phyloP scores from a whole-genome alignment of 2,888 invertebrate genomes.

The Brachyptera risi region DNA sequence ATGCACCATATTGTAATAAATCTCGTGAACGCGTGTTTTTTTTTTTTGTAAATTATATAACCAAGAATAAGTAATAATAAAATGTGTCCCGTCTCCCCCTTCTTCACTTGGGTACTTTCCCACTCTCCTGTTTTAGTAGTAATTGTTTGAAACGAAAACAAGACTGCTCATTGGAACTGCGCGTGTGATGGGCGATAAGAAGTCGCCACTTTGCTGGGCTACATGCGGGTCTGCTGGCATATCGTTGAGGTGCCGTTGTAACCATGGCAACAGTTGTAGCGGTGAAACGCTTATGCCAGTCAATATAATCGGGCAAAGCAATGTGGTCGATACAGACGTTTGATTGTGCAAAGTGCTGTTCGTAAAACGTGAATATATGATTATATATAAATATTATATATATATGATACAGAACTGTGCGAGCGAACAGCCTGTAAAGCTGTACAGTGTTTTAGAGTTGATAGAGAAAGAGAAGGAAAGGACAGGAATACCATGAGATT shows the following conservation, averaged over 20 bases:
- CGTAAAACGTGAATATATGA: not conserved
- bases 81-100: not conserved
- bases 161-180: too few relatives aligned
- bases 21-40: too few relatives aligned
- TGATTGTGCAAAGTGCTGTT: not conserved
- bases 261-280: not conserved
- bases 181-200: too few relatives aligned
- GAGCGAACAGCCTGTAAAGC: not conserved
- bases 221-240: conserved; percentile 13
- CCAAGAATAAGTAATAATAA: too few relatives aligned
- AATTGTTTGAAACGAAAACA: too few relatives aligned
- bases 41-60: conserved; percentile 17
- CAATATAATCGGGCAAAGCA: conserved; percentile 5
- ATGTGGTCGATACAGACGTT: not conserved
- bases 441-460: not conserved
- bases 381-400: not conserved
- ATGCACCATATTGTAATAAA: conserved; percentile 85
- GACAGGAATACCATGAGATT: conserved; percentile 27
- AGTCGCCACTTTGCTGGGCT: conserved; percentile 12
- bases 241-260: conserved; percentile 3
- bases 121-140: too few relatives aligned
- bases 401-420: not conserved
- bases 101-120: too few relatives aligned
- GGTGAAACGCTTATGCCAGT: not conserved
- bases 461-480: conserved; percentile 1